Conservation (phyloP, 2,888 invertebrate genomes). For the Bimastos eiseni region DNA sequence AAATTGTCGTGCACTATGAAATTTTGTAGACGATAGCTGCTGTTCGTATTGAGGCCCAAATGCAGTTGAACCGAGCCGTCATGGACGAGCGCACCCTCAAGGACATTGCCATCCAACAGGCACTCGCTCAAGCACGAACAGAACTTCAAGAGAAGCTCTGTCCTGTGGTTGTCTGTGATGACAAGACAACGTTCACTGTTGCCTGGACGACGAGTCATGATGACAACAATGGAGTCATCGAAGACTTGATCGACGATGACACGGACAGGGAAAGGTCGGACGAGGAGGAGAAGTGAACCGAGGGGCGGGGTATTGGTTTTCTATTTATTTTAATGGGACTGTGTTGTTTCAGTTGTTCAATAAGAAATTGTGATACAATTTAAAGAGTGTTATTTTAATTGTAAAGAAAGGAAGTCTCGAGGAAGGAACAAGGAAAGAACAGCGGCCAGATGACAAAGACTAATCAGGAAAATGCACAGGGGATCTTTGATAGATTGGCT, state of each 20-base stretch:
- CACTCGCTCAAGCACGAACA: slow-evolving; percentile 53
- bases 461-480: background rate
- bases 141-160: slow-evolving; percentile 54
- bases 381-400: background rate
- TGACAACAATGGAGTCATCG: background rate
- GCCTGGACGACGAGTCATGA: slow-evolving; percentile 43
- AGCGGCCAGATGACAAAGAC: background rate
- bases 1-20: background rate
- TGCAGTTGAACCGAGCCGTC: slow-evolving; percentile 55
- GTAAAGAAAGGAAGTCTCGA: background rate
- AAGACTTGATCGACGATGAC: slow-evolving; percentile 8
- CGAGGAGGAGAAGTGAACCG: slow-evolving; percentile 1
- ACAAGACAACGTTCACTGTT: slow-evolving; percentile 47
- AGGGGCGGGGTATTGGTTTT: background rate
- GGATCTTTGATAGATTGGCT: background rate
- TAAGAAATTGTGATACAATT: background rate
- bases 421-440: background rate
- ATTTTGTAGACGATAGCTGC: slow-evolving; percentile 55
- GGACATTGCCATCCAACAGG: slow-evolving; percentile 59
- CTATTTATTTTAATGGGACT: background rate
- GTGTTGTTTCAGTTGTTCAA: background rate
- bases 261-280: slow-evolving; percentile 23
- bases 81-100: slow-evolving; percentile 59
- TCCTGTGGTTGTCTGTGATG: slow-evolving; percentile 51
- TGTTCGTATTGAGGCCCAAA: slow-evolving; percentile 57